Percentiles rank a stretch among this genome's conserved stretches.
Evolutionary conservation across 1,140 invertebrate genomes (phyloP).

Genomic region (Gonatopus flavifemur): DNA sequence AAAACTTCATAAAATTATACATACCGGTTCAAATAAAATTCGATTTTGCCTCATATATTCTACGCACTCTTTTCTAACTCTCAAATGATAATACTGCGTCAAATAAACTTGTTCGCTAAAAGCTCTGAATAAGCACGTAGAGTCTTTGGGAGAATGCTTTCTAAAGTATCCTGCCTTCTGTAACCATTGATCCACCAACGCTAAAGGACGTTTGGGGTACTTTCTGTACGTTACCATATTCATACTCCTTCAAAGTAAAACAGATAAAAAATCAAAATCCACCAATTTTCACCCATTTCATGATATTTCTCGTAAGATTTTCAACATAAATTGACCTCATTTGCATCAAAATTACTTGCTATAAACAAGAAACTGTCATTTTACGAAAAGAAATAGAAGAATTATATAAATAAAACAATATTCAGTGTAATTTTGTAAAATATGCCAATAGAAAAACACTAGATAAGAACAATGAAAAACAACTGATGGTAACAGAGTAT

Average conservation of each 20-base stretch:
- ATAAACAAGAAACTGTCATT: too few relatives aligned
- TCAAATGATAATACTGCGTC: constrained; percentile 74
- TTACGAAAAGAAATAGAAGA: too few relatives aligned
- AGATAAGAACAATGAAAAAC: too few relatives aligned
- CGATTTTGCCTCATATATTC: constrained; percentile 68
- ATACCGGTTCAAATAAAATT: constrained; percentile 58
- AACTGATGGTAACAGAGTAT: too few relatives aligned
- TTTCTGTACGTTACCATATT: constrained; percentile 42
- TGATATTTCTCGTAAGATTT: background rate
- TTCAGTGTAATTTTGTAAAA: too few relatives aligned
- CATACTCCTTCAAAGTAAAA: constrained; percentile 6
- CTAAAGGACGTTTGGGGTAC: constrained; percentile 43
- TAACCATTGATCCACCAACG: constrained; percentile 74
- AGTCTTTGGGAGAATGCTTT: constrained; percentile 81
- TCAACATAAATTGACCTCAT: too few relatives aligned
- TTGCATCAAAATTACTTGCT: too few relatives aligned
- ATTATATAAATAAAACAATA: too few relatives aligned
- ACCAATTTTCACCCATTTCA: background rate
- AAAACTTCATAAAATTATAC: background rate
- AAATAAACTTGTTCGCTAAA: constrained; percentile 83
- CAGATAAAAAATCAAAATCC: background rate
- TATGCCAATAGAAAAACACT: too few relatives aligned
- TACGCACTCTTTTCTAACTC: constrained; percentile 72
- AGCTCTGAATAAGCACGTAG: constrained; percentile 80
- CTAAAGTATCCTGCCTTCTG: constrained; percentile 76